Base-by-base conservation (phyloP, 2,797 vertebrate species). In the Hirundo rustica region DNA sequence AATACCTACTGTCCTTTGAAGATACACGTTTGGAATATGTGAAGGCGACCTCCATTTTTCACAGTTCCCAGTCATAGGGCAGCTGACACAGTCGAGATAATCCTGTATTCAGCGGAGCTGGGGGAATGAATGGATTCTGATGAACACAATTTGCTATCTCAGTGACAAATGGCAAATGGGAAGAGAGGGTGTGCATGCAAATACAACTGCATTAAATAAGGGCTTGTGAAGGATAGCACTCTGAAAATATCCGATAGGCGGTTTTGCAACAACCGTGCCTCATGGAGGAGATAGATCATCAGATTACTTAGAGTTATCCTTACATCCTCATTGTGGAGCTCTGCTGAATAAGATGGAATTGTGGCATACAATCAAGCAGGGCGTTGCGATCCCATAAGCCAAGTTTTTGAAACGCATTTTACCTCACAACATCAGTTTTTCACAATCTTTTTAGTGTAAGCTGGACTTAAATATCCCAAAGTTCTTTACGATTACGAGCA, bases 71-170 rank as follows among this genome's bases (percentile, higher is more conserved):
- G 97, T 97, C 95, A 96, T 48, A 93, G 96, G 97, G 97, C 95
- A 97, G 96, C 97, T 97, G 96, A 98, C 97, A 97, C 86, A 97
- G 97, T 88, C 93, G 94, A 95, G 97, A 98, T 98, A 97, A 97
- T 96, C 93, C 94, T 91, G 93, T 95, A 96, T 97, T 98, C 97
- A 98, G 97, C 50, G 15, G 96, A 97, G 97, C 84, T 3, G 1
- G 72, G 88, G 94, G 86, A 96, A 97, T 97, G 96, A 97, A 97
- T 96, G 95, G 91, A 93, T 97, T 97, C 93, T 97, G 97, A 98
- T 97, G 93, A 97, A 96, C 95, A 95, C 75, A 97, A 97, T 97
- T 97, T 97, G 93, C 94, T 97, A 96, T 93, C 95, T 96, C 94
- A 89, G 73, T 96, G 96, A 97, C 96, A 97, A 97, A 98, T 77